Percentiles rank a stretch among this genome's conserved stretches.
Evolutionary conservation across 2,888 invertebrate species (phyloP).

Genomic region (Atrina japonica): DNA sequence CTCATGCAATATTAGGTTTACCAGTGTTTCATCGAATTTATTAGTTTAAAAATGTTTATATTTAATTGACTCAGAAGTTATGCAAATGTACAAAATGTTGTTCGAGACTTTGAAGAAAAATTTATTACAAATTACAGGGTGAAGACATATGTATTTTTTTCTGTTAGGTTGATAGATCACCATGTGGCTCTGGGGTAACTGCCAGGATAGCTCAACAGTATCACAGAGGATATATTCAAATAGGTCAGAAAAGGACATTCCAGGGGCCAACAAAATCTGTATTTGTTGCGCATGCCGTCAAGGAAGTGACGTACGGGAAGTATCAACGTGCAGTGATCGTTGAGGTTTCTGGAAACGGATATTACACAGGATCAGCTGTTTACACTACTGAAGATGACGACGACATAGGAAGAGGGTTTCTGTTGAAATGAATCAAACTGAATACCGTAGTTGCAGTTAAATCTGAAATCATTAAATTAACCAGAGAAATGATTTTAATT

Average conservation of each 20-base stretch:
- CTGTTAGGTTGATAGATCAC: constrained; percentile 79
- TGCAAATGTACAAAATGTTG: no score
- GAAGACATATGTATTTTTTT: no score
- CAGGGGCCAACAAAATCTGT: constrained; percentile 64
- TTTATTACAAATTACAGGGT: no score
- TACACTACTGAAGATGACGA: constrained; percentile 78
- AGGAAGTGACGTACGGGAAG: constrained; percentile 54
- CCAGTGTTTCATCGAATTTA: no score
- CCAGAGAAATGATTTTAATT: no score
- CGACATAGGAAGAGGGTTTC: constrained; percentile 73
- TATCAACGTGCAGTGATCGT: constrained; percentile 74
- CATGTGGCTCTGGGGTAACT: constrained; percentile 79
- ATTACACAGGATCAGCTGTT: constrained; percentile 65
- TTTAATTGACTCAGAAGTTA: no score
- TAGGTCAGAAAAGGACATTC: constrained; percentile 71
- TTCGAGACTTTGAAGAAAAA: no score
- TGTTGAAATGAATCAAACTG: constrained; percentile 52
- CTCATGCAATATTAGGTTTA: no score
- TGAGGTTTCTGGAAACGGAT: constrained; percentile 77
- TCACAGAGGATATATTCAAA: constrained; percentile 59
- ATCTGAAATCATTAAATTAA: no score
- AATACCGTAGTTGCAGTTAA: no score
- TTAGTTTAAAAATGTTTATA: no score
- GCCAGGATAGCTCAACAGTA: constrained; percentile 78
- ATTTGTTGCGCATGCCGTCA: constrained; percentile 59